Evolutionary conservation across 2,797 vertebrate genomes (phyloP), one percentile per base, ranked within the genome.

Genomic region (Lepilemur septentrionalis): DNA sequence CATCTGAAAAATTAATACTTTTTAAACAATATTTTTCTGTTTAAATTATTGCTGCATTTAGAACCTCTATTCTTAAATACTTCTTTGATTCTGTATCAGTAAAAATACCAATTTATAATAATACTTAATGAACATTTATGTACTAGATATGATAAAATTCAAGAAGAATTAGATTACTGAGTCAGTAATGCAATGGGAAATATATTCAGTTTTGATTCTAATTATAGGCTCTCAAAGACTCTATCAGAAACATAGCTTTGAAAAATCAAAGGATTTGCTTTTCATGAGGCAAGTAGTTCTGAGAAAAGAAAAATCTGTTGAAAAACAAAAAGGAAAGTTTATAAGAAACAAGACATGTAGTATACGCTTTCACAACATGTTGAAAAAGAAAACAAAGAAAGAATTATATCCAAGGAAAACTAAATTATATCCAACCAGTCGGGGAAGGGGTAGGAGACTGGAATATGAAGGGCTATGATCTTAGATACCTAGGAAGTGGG

Each of bases 211-310:
- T 76, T 93, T 63, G 1, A 84, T 81, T 73, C 17, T 55, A 85
- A 89, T 48, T 48, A 84, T 7, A 35, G 61, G 11, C 11, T 83
- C 25, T 92, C 70, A 94, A 92, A 70, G 43, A 5, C 22, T 46
- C 43, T 82, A 22, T 67, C 28, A 80, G 50, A 65, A 95, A 84
- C 22, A 63, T 17, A 90, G 41, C 59, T 93, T 76, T 89, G 23
- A 59, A 95, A 89, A 89, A 32, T 85, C 59, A 82, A 93, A 67
- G 8, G 30, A 72, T 87, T 79, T 69, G 35, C 89, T 81, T 92
- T 90, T 38, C 7, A 69, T 12, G 20, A 89, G 30, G 25, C 35
- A 84, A 8, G 5, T 75, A 28, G 41, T 85, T 84, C 65, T 92
- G 22, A 95, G 35, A 32, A 63, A 89, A 93, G n/a, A 80, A 41